A percentile compares a stretch with the other conserved stretches of the same genome.
Conservation (phyloP, 2,797 vertebrate species). For the Dallia pectoralis region DNA sequence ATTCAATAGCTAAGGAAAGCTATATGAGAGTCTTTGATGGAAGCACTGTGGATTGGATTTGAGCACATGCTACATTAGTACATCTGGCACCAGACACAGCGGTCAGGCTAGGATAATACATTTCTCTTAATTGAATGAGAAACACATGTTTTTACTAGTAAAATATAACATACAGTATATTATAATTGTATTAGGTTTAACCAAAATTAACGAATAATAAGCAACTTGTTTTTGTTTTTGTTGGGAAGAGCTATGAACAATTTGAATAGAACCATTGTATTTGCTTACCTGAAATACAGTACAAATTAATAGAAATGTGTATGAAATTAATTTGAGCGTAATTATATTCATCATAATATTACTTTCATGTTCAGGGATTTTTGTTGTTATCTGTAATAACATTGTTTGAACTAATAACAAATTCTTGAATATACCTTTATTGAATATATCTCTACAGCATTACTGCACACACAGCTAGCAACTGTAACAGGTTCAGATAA, state of each 20-base stretch:
- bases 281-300: neutral
- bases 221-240: no score
- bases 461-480: neutral
- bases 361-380: neutral
- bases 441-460: neutral
- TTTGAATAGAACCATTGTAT: neutral
- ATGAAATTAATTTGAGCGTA: neutral
- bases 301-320: neutral
- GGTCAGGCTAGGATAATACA: no score
- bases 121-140: no score
- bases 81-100: no score
- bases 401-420: neutral
- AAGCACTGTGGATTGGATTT: neutral
- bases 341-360: neutral
- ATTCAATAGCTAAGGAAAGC: no score
- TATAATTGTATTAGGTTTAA: no score
- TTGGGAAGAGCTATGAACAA: neutral
- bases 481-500: neutral
- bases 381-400: neutral
- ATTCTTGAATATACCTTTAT: neutral
- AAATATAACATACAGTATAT: no score
- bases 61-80: no score
- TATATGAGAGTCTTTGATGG: no score
- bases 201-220: no score
- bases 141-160: no score